Conservation (phyloP, 1,140 invertebrate species). For the Saccostrea echinata region DNA sequence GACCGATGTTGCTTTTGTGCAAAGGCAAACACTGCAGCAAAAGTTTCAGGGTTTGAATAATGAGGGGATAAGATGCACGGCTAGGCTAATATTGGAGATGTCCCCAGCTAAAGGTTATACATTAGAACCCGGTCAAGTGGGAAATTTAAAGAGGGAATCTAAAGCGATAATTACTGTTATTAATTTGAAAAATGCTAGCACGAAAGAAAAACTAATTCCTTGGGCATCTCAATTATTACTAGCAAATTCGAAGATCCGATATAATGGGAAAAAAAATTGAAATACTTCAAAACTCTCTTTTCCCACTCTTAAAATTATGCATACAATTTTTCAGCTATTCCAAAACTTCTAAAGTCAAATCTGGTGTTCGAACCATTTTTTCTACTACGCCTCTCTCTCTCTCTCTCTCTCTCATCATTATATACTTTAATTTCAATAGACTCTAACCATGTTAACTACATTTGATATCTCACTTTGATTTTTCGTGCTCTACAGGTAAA, state of each 20-base stretch:
- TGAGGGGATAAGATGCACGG: background rate
- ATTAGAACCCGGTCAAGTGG: background rate
- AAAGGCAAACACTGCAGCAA: constrained; percentile 23
- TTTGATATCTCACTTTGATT: no score
- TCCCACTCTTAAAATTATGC: no score
- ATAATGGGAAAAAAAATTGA: no score
- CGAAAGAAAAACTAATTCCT: background rate
- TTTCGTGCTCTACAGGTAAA: no score
- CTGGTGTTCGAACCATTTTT: no score
- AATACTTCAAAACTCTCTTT: no score
- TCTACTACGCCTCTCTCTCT: no score
- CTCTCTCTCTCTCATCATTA: no score
- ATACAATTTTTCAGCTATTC: no score
- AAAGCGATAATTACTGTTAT: constrained; percentile 29
- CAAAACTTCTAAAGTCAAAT: no score
- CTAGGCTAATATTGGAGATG: background rate
- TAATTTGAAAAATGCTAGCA: constrained; percentile 7
- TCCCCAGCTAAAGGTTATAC: constrained; percentile 1
- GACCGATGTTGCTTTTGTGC: constrained; percentile 27
- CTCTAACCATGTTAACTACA: no score
- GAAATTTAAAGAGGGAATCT: constrained; percentile 13
- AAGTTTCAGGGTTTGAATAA: background rate
- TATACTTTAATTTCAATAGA: no score
- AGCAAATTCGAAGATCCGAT: background rate
- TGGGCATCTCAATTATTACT: background rate